Evolutionary conservation across 2,113 vertebrate genomes (phyloP).

Genomic region (Rattus rattus): DNA sequence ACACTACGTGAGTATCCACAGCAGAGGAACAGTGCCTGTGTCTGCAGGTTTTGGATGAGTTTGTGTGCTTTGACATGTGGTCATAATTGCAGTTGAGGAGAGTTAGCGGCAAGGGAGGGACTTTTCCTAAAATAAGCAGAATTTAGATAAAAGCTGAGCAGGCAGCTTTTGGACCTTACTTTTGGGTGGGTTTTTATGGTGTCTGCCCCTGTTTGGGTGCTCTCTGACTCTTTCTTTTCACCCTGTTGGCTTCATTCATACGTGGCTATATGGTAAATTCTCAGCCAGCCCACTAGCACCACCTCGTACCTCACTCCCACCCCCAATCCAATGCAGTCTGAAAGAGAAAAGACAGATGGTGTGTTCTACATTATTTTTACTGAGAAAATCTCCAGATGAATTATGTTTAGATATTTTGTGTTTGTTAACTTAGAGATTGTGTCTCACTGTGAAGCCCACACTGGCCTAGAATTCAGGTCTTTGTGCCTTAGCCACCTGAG

Average conservation of each 20-base stretch:
- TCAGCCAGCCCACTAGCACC: too few species aligned
- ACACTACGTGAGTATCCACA: constrained; percentile 91
- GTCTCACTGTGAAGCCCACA: background rate
- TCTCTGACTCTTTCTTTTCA: background rate
- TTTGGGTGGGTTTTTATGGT: background rate
- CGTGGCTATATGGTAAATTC: background rate
- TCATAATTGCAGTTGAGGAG: constrained; percentile 27
- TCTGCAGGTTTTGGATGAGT: background rate
- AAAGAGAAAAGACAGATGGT: background rate
- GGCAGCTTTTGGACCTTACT: background rate
- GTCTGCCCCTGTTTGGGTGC: background rate
- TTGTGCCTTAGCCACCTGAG: background rate
- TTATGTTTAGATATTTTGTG: background rate
- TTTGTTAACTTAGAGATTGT: background rate
- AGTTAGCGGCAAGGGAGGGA: background rate
- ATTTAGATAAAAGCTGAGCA: constrained; percentile 21
- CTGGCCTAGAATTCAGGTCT: background rate
- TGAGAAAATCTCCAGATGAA: background rate
- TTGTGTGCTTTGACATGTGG: background rate
- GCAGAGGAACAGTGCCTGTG: background rate
- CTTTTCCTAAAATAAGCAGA: constrained; percentile 43
- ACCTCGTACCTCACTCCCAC: too few species aligned
- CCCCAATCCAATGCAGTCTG: background rate
- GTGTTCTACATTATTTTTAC: background rate
- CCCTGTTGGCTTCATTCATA: background rate